phyloP scores from a whole-genome alignment of 2,888 invertebrate genomes.

The Torymus tubicola region DNA sequence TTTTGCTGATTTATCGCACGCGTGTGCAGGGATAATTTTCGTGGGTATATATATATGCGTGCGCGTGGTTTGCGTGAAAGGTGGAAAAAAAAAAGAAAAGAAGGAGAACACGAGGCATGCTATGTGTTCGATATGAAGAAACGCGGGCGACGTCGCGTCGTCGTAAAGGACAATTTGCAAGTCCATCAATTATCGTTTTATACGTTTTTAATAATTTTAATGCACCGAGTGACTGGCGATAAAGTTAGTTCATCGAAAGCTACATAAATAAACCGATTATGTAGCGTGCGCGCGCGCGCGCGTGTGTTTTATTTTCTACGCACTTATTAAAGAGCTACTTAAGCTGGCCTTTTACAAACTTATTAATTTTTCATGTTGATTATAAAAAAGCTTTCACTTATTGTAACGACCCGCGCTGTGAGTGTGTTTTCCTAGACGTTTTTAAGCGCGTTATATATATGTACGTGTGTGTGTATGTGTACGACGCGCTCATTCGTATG shows the following conservation, averaged over 20 bases:
- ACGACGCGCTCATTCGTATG: not conserved
- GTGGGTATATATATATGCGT: not conserved
- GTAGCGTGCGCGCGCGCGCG: too few species aligned
- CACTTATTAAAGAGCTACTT: constrained; percentile 35
- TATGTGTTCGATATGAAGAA: too few species aligned
- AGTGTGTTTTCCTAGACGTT: constrained; percentile 1
- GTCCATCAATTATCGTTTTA: constrained; percentile 53
- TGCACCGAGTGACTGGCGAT: constrained; percentile 37
- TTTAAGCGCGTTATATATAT: not conserved
- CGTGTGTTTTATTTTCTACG: constrained; percentile 34
- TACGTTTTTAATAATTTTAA: constrained; percentile 53
- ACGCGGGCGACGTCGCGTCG: constrained; percentile 1
- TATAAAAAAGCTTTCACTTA: constrained; percentile 37
- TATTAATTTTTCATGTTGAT: constrained; percentile 45
- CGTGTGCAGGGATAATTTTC: not conserved
- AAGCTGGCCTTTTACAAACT: constrained; percentile 44
- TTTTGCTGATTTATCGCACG: not conserved
- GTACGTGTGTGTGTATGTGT: too few species aligned
- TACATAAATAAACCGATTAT: constrained; percentile 49
- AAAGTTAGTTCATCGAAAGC: constrained; percentile 51
- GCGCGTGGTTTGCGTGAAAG: not conserved
- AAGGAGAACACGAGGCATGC: not conserved
- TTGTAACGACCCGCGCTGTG: not conserved
- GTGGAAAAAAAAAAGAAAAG: not conserved
- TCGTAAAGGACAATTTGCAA: constrained; percentile 44